Conservation (phyloP, 2,888 invertebrate genomes). For the Sesia bembeciformis region DNA sequence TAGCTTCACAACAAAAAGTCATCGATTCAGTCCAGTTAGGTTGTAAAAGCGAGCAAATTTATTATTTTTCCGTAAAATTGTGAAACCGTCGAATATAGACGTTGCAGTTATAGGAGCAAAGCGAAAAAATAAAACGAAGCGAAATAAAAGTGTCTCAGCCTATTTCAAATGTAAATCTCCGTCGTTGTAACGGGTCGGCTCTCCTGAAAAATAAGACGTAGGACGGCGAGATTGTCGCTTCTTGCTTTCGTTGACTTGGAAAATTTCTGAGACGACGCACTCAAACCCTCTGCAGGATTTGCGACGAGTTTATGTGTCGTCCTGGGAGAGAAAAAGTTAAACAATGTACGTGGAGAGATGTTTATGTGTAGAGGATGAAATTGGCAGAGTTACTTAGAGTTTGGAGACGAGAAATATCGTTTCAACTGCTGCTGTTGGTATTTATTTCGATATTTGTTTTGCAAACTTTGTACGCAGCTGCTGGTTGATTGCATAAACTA, state of each 20-base stretch:
- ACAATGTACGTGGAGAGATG: slow-evolving; percentile 31
- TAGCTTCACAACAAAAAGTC: neutral
- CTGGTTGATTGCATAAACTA: too few species aligned
- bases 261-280: slow-evolving; percentile 45
- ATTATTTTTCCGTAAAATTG: neutral
- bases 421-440: neutral
- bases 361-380: slow-evolving; percentile 26
- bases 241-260: slow-evolving; percentile 55
- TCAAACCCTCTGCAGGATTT: slow-evolving; percentile 45
- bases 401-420: slow-evolving; percentile 7
- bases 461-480: neutral
- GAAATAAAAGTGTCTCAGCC: slow-evolving; percentile 30
- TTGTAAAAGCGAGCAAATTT: neutral
- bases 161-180: slow-evolving; percentile 66
- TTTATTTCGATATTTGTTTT: neutral
- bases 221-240: slow-evolving; percentile 52
- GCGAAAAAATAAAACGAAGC: slow-evolving; percentile 47
- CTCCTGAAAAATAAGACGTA: slow-evolving; percentile 56
- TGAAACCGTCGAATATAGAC: neutral
- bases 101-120: slow-evolving; percentile 17
- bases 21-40: neutral
- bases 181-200: slow-evolving; percentile 56
- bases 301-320: slow-evolving; percentile 48
- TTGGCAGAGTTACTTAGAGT: slow-evolving; percentile 17
- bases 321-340: slow-evolving; percentile 41